Evolutionary conservation across 1,140 invertebrate genomes (phyloP), one percentile per base, ranked within the genome.

Genomic region (Bombus sylvicola): DNA sequence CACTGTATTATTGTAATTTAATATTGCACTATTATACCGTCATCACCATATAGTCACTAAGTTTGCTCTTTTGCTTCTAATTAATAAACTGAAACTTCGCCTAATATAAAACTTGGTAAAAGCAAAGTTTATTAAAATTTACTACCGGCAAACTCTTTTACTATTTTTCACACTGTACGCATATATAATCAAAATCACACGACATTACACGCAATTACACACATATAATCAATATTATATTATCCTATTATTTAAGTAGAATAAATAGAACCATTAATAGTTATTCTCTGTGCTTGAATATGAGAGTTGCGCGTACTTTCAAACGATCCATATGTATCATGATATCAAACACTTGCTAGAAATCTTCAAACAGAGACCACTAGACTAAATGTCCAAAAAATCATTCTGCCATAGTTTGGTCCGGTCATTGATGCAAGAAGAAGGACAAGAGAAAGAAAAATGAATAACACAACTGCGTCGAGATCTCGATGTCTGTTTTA

Each of bases 401-500:
- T 80, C 77, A 31, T 31, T 39, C 37, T 22, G 28, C 8, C 39
- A 34, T 15, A 22, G 6, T n/a, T 47, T n/a, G 25, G 31, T 39
- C 9, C 25, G 22, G 34, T 18, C 41, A 69, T 31, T 18, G 25
- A 66, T 25, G 15, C 18, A 43, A 28, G 37, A 62, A 62, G 10
- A 25, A 57, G 39, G 25, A 59, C 22, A 6, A 34, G 22, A 25
- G n/a, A 68, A 25, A 64, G 13, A 64, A 66, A 18, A 28, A 43
- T 34, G 31, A 72, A 59, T 62, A 71, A 68, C 69, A 64, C 75
- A 53, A 76, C 13, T 59, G 31, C 22, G 62, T 59, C 28, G 53
- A 83, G 83, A 83, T 89, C 62, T 71, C 77, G 31, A 74, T 71
- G 37, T 62, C 31, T 77, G 53, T 62, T 69, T 87, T 79, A 80